Base-by-base conservation (phyloP, 23 tunicate genomes). In the Ascidia mentula region DNA sequence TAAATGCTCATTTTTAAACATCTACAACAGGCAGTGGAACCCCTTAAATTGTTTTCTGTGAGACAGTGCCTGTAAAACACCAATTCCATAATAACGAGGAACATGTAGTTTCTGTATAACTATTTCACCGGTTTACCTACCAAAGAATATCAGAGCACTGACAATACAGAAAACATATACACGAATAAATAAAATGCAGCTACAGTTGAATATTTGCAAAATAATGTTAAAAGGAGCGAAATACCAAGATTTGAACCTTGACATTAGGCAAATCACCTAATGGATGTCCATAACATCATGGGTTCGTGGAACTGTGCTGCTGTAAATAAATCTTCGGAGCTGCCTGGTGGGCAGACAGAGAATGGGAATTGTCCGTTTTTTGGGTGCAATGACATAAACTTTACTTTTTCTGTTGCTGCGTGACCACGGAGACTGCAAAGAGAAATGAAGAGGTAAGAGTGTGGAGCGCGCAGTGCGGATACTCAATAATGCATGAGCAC, bases 401-500 rank as follows among this genome's bases (percentile, higher is more conserved):
- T n/a, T n/a, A 53, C 24, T 53, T 20, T 53, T 53, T 53, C 13
- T 53, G 65, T 28, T 53, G 65, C 65, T 53, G 65, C 24, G 65
- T 53, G 65, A 53, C 65, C 65, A 53, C 65, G 2, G 65, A 53
- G 22, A 53, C 65, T 53, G 65, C 65, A 53, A 9, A 53, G 65
- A 53, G 65, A 53, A 53, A 53, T 20, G 24, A 53, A 53, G 65
- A 53, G 65, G 65, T 53, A 53, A 28, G 65, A 20, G 65, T 5
- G 65, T 53, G 65, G 65, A 28, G 65, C 24, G 65, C 22, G 65
- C 24, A 53, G 24, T 26, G 65, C 24, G 65, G 28, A 53, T 53
- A 9, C 65, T 53, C 65, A 53, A 53, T 53, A 53, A 53, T 53
- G 65, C 65, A 53, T 53, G 65, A 53, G 65, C 65, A 53, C 22